phyloP scores from a whole-genome alignment of 2,797 vertebrate species.

The Cryptoblepharus egeriae region DNA sequence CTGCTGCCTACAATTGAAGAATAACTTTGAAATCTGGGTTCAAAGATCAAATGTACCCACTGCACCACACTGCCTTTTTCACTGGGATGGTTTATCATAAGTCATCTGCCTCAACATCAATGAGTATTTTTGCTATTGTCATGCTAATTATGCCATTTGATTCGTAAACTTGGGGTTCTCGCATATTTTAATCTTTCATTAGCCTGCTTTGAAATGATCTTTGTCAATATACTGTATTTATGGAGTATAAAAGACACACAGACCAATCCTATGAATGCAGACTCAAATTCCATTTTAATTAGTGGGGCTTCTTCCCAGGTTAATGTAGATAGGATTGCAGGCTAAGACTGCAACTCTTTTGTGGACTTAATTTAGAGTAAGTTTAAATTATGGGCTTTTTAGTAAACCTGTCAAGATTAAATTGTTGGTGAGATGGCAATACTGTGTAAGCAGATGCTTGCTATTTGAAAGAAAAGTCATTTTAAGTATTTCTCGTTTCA shows the following conservation, averaged over 20 bases:
- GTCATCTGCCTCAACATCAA: not conserved
- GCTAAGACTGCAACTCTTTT: too few species aligned
- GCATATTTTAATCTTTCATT: not conserved
- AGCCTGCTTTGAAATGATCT: conserved; percentile 1
- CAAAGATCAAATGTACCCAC: not conserved
- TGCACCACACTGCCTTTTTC: not conserved
- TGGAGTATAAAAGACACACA: not conserved
- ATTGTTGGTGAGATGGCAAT: not conserved
- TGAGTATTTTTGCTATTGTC: not conserved
- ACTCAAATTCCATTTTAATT: too few species aligned
- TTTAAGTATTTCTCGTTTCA: not conserved
- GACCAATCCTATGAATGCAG: too few species aligned
- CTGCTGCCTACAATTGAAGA: too few species aligned
- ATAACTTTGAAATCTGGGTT: not conserved
- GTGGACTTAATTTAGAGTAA: too few species aligned
- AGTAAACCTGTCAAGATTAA: too few species aligned
- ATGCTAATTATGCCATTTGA: not conserved
- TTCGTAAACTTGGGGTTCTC: not conserved
- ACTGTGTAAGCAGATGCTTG: not conserved
- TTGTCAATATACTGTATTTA: not conserved
- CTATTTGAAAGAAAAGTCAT: not conserved
- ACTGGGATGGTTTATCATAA: not conserved
- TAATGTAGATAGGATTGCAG: too few species aligned
- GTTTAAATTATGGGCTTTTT: too few species aligned
- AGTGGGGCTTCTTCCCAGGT: too few species aligned